Percentiles rank a stretch among this genome's conserved stretches.
phyloP scores from a whole-genome alignment of 2,113 vertebrate genomes.

The Notarius quadriscutis region DNA sequence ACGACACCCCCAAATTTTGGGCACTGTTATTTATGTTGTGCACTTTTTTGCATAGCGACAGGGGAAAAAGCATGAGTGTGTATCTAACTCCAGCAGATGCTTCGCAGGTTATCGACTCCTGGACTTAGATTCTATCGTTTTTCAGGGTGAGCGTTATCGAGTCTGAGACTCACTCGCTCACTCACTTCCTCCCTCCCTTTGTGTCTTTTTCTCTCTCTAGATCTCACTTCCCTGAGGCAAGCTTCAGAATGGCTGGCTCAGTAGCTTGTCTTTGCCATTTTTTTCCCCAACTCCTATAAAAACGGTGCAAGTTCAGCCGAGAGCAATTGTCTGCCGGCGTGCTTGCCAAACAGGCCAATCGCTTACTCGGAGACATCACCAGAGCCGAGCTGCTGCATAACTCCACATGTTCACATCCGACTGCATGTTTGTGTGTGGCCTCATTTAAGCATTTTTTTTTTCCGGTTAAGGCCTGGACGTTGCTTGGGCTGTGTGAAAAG shows the following conservation, averaged over 20 bases:
- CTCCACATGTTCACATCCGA: not conserved
- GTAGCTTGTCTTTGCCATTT: constrained; percentile 44
- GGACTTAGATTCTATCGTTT: constrained; percentile 17
- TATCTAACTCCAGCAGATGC: constrained; percentile 9
- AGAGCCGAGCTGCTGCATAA: not conserved
- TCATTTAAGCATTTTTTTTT: not conserved
- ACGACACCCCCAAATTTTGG: too few relatives aligned
- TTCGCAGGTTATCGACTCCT: constrained; percentile 4
- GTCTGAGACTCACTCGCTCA: not conserved
- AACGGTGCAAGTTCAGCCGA: constrained; percentile 22
- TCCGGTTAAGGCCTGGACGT: not conserved
- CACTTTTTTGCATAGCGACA: not conserved
- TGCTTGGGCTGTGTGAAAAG: constrained; percentile 2
- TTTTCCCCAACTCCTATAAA: constrained; percentile 31
- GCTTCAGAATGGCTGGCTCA: constrained; percentile 57
- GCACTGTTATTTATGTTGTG: constrained; percentile 32
- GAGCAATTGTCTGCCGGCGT: not conserved
- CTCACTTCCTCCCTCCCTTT: constrained; percentile 28
- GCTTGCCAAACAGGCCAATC: constrained; percentile 3
- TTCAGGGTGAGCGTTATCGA: constrained; percentile 1
- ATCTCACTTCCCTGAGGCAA: constrained; percentile 45
- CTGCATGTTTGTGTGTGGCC: not conserved
- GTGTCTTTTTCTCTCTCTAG: constrained; percentile 32
- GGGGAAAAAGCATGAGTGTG: not conserved
- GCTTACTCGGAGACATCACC: constrained; percentile 24